Base-by-base conservation (phyloP, 1,140 invertebrate species). In the Zaprionus camerounensis region DNA sequence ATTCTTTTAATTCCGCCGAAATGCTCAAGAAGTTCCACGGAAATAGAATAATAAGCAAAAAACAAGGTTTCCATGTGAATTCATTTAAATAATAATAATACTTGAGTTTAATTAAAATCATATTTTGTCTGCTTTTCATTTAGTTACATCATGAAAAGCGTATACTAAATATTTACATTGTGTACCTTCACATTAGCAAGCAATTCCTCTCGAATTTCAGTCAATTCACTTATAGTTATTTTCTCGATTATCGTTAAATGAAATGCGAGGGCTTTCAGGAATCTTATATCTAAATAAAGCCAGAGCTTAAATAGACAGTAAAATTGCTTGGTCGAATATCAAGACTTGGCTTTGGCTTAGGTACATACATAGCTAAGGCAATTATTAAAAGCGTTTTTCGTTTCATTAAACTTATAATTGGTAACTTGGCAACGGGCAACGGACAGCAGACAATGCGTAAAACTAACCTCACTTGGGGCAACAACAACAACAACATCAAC, bases 351-450 rank as follows among this genome's bases (percentile, higher is more conserved):
- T 81, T 67, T 62, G 46, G 67, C 61, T 55, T 71, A 82, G 72
- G 74, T 76, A 38, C 55, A 78, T 76, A 38, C 55, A 78, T 79
- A 68, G 76, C 61, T 75, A 57, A 34, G 71, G 67, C 80, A 87
- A 80, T 87, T 83, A 82, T 82, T 78, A 74, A 78, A 83, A 78
- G 77, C 84, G 71, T 83, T 87, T 87, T 82, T 70, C 80, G 78
- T 71, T 83, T 88, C 83, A 87, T 87, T 87, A 71, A 87, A 76
- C 83, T 71, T 61, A 44, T 88, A 88, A 87, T 87, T 83, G 77
- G 66, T 70, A 68, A 67, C 56, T 56, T 36, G 62, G 72, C 56
- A 15, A 22, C 11, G 64, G 75, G 53, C 26, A 17, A 15, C 57
- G 64, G 71, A 71, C 75, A 81, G 66, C 82, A 38, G 31, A 34